Conservation (phyloP, 2,888 invertebrate species). For the Bedellia somnulentella region DNA sequence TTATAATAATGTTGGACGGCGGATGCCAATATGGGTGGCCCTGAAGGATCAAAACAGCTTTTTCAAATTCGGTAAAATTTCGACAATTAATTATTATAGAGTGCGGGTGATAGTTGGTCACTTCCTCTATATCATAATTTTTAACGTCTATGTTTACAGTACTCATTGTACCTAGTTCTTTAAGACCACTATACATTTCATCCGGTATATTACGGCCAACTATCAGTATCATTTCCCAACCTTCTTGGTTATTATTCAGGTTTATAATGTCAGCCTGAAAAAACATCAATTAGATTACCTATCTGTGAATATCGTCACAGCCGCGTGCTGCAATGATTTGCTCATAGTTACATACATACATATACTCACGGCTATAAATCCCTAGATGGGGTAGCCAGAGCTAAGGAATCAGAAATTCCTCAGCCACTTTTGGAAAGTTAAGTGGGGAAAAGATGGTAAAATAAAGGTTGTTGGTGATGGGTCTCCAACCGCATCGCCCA, state of each 20-base stretch:
- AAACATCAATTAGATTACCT: no score
- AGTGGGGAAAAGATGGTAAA: no score
- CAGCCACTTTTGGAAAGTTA: no score
- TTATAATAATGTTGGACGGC: slow-evolving; percentile 24
- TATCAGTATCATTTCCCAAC: slow-evolving; percentile 28
- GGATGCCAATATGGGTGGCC: slow-evolving; percentile 31
- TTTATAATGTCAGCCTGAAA: slow-evolving; percentile 26
- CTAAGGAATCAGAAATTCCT: no score
- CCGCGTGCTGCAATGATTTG: no score
- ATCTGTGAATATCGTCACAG: no score
- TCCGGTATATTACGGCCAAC: slow-evolving; percentile 29
- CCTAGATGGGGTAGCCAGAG: no score
- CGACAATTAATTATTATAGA: slow-evolving; percentile 21
- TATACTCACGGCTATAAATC: no score
- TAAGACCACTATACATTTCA: slow-evolving; percentile 19
- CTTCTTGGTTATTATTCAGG: slow-evolving; percentile 24
- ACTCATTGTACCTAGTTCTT: slow-evolving; percentile 17
- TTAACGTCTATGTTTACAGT: slow-evolving; percentile 18
- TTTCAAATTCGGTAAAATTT: slow-evolving; percentile 23
- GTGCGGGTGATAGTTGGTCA: slow-evolving; percentile 25
- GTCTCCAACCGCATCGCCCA: no score
- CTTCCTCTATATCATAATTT: slow-evolving; percentile 22
- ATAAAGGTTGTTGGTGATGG: no score
- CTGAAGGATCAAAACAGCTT: slow-evolving; percentile 20
- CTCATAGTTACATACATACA: no score